phyloP scores from a whole-genome alignment of 1,140 invertebrate species.

The Drosophila fuyamai region DNA sequence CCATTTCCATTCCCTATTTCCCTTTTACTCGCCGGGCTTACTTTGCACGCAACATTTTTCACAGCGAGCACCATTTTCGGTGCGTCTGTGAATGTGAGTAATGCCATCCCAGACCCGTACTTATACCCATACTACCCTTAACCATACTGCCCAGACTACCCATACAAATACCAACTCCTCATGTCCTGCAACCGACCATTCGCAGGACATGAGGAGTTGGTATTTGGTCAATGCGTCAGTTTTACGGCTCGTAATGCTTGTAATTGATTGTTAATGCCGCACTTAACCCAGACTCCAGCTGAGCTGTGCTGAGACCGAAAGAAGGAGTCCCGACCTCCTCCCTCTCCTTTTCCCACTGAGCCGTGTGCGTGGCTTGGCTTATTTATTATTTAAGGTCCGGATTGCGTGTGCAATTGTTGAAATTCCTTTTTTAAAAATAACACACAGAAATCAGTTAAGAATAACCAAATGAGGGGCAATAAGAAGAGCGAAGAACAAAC shows the following conservation, averaged over 20 bases:
- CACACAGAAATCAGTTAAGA: constrained; percentile 58
- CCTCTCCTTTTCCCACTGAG: neutral
- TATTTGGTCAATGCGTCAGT: constrained; percentile 71
- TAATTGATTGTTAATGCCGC: constrained; percentile 75
- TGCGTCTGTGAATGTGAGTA: constrained; percentile 10
- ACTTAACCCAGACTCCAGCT: constrained; percentile 69
- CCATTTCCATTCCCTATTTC: neutral
- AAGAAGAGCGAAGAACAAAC: constrained; percentile 13
- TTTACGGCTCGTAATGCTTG: constrained; percentile 75
- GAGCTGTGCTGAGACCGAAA: constrained; percentile 15
- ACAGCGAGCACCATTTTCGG: constrained; percentile 23
- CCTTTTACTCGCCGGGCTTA: constrained; percentile 23
- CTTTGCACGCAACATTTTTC: constrained; percentile 65
- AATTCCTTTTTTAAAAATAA: constrained; percentile 53
- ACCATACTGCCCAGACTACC: neutral
- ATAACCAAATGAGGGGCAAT: constrained; percentile 33
- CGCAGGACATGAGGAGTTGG: constrained; percentile 36
- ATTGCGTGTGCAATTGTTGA: constrained; percentile 62
- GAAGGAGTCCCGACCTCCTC: neutral
- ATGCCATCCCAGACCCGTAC: constrained; percentile 6
- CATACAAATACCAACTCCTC: constrained; percentile 3
- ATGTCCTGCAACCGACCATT: constrained; percentile 2
- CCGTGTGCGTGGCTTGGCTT: constrained; percentile 58
- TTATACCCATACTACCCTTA: neutral
- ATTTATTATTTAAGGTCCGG: constrained; percentile 63